phyloP scores from a whole-genome alignment of 2,113 vertebrate genomes.

The Malurus elegans region DNA sequence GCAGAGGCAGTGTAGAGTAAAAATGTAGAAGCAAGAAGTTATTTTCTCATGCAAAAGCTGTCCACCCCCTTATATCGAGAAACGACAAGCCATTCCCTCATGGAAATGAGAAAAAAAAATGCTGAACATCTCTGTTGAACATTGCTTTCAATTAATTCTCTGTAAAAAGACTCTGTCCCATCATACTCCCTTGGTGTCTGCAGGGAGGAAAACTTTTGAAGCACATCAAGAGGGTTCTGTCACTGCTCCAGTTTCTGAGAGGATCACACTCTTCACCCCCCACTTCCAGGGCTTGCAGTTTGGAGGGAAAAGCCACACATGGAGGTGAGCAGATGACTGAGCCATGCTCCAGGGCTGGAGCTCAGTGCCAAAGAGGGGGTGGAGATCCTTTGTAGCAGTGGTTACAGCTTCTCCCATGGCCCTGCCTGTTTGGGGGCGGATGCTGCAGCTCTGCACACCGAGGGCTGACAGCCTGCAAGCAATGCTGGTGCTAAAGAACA shows the following conservation, averaged over 20 bases:
- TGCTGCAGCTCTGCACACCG: neutral
- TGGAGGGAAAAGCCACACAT: neutral
- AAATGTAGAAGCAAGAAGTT: conserved; percentile 11
- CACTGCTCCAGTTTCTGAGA: neutral
- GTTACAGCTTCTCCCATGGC: neutral
- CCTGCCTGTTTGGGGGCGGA: neutral
- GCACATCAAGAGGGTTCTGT: neutral
- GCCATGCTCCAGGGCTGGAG: accelerated
- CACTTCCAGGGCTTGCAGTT: neutral
- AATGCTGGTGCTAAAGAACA: neutral
- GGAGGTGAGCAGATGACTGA: neutral
- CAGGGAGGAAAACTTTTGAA: neutral
- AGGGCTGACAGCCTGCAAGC: neutral
- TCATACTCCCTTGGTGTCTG: neutral
- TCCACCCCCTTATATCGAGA: conserved; percentile 39
- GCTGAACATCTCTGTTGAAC: neutral
- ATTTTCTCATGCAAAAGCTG: conserved; percentile 37
- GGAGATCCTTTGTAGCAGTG: neutral
- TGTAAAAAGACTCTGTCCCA: neutral
- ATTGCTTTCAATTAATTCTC: neutral
- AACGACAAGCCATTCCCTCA: neutral
- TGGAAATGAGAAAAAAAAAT: neutral
- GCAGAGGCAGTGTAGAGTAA: neutral
- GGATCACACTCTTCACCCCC: accelerated
- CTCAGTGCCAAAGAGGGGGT: accelerated